These are phyloP conservation scores for Meriones unguiculatus DNA, from an alignment of 2,113 vertebrate species.

Conservation along the genomic window DNA sequence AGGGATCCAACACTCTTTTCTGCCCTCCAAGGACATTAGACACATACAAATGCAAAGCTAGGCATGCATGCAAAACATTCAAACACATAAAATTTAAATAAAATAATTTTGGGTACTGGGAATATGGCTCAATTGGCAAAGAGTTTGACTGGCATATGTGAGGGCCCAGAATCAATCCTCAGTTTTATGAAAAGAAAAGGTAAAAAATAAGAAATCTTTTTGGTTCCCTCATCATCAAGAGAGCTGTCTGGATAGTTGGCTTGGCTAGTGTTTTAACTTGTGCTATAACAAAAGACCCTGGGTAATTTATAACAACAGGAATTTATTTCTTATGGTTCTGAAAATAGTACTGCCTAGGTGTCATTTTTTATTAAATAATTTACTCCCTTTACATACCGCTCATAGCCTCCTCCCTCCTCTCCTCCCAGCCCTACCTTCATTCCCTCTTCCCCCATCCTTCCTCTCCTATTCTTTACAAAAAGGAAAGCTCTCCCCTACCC, in stretches of 20 bases:
- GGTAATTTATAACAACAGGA: not conserved
- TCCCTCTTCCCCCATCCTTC: no score
- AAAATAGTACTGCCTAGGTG: not conserved
- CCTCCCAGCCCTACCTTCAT: no score
- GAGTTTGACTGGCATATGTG: not conserved
- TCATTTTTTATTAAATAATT: no score
- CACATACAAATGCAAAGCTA: not conserved
- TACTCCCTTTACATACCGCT: no score
- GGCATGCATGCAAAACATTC: not conserved
- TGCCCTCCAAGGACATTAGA: not conserved
- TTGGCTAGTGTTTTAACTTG: not conserved
- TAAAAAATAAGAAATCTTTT: accelerated
- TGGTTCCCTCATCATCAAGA: not conserved
- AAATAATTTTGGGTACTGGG: not conserved
- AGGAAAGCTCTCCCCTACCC: no score
- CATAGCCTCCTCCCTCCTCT: no score
- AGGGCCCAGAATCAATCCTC: not conserved
- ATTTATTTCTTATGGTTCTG: not conserved
- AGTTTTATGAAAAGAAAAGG: not conserved
- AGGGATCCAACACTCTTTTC: not conserved
- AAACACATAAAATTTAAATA: not conserved
- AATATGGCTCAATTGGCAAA: not conserved
- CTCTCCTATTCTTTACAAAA: no score
- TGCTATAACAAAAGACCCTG: not conserved
- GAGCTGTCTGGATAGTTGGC: not conserved